Evolutionary conservation across 2,888 invertebrate genomes (phyloP).

Genomic region (Stegophylla sp.): DNA sequence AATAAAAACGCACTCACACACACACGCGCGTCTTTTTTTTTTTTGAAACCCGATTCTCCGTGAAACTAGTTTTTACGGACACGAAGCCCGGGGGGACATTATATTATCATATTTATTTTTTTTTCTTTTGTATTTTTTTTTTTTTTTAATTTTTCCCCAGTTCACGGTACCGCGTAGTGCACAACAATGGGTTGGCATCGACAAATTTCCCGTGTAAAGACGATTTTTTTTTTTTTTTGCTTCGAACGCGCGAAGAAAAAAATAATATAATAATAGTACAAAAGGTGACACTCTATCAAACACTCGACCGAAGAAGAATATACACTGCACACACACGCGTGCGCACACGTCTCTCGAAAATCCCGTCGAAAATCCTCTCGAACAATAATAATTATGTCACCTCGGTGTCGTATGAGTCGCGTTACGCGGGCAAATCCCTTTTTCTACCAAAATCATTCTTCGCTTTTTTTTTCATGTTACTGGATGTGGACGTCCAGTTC

Average conservation of each 20-base stretch:
- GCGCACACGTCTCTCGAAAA: background rate
- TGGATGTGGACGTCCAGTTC: too few species aligned
- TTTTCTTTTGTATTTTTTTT: background rate
- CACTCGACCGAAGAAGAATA: background rate
- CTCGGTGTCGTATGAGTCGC: too few species aligned
- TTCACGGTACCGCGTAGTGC: background rate
- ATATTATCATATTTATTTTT: background rate
- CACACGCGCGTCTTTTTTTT: background rate
- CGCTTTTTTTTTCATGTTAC: too few species aligned
- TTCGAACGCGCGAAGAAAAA: too few species aligned
- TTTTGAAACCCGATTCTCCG: conserved; percentile 48
- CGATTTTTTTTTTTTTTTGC: background rate
- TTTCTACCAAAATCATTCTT: too few species aligned
- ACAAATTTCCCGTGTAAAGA: conserved; percentile 6
- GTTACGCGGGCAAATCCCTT: too few species aligned
- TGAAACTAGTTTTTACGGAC: conserved; percentile 41
- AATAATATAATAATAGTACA: background rate
- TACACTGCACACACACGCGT: too few species aligned
- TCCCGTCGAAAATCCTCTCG: background rate
- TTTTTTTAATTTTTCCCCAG: background rate
- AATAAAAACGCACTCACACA: too few species aligned
- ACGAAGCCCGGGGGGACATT: background rate
- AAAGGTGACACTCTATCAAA: conserved; percentile 12
- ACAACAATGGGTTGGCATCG: background rate
- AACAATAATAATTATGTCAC: conserved; percentile 1